Base-by-base conservation (phyloP, 2,113 vertebrate genomes). In the Xiphophorus hellerii region DNA sequence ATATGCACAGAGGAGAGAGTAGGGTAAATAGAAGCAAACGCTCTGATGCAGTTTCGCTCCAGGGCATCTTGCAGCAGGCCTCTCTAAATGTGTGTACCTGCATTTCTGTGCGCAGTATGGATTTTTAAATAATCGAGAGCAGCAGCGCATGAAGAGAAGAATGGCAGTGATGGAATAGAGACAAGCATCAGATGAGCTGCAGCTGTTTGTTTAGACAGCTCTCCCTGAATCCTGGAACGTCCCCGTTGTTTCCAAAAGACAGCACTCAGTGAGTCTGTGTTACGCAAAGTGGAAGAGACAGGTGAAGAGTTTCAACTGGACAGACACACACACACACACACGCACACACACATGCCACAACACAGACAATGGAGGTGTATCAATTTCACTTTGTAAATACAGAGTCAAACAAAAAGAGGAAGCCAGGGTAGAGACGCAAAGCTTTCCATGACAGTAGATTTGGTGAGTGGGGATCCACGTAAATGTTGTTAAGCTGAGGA, bases 171-270 rank as follows among this genome's bases (percentile, higher is more conserved):
- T 14, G 63, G 62, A 87, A 48, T 54, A 31, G 5, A 75, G 62
- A 77, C 68, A 76, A 74, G 35, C 58, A 70, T 64, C 62, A 78
- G 54, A 85, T 73, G 73, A 76, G 71, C 71, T 72, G 54, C 71
- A 62, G 68, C 42, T 80, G 62, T 84, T 88, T 91, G 71, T 88
- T 90, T 76, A 64, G 69, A 81, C 62, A 69, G 68, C 80, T 77
- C 51, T 64, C 27, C 4, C 51, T 64, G 66, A 77, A 85, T 74
- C 68, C 51, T 63, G 68, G 79, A 87, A 79, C 80, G 54, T 74
- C 70, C 60, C 42, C 27, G 25, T 44, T 66, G 33, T 67, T 17
- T 66, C 62, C 12, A 37, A 51, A 64, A 74, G 33, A 35, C 82
- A 68, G 33, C 44, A 85, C 0, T 28, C 54, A 72, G 35, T 60